Evolutionary conservation across 2,888 invertebrate species (phyloP).

Genomic region (Catocala fraxini): DNA sequence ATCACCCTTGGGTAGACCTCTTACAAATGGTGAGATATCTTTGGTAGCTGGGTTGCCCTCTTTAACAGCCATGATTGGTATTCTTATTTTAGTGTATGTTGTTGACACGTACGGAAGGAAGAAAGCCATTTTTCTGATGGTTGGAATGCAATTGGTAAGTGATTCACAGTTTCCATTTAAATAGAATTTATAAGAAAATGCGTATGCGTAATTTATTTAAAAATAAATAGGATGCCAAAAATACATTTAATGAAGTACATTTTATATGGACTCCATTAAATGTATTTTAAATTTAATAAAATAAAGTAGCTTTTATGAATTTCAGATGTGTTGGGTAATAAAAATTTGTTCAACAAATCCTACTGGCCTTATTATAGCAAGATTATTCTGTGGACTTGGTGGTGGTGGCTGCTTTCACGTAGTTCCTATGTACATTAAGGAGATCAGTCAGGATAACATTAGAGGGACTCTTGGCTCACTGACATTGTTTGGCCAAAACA

Average conservation of each 20-base stretch:
- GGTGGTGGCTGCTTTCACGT: constrained; percentile 64
- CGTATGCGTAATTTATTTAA: no score
- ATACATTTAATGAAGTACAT: no score
- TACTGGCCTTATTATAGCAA: constrained; percentile 57
- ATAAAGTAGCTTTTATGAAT: neutral
- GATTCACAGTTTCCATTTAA: no score
- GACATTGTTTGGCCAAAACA: constrained; percentile 55
- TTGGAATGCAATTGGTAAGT: constrained; percentile 79
- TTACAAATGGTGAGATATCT: constrained; percentile 70
- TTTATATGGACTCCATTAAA: no score
- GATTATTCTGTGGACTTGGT: constrained; percentile 59
- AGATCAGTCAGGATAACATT: constrained; percentile 67
- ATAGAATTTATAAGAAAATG: no score
- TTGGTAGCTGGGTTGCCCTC: constrained; percentile 79
- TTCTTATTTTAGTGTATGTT: constrained; percentile 69
- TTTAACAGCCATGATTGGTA: constrained; percentile 71
- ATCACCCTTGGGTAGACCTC: constrained; percentile 65
- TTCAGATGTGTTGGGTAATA: constrained; percentile 59
- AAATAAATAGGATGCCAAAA: no score
- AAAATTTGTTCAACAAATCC: constrained; percentile 51
- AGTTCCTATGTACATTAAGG: constrained; percentile 68
- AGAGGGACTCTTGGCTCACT: constrained; percentile 64
- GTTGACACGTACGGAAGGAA: constrained; percentile 78
- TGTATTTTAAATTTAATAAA: no score
- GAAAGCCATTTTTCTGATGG: constrained; percentile 69